phyloP scores from a whole-genome alignment of 2,113 vertebrate genomes.

The Todiramphus chloris region DNA sequence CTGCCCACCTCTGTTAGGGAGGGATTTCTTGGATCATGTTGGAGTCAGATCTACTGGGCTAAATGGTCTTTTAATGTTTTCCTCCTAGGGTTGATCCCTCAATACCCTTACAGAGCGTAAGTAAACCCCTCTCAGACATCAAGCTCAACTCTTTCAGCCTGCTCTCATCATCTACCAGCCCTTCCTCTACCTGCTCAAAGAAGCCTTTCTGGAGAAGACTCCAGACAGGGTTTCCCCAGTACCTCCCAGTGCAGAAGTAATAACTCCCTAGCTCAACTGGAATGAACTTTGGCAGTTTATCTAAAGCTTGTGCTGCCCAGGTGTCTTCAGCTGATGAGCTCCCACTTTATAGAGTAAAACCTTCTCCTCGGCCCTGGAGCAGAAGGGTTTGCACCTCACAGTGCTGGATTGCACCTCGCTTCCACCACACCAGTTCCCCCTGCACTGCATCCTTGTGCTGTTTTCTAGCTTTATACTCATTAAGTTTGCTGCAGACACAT shows the following conservation, averaged over 20 bases:
- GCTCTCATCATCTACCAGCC: neutral
- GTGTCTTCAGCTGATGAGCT: neutral
- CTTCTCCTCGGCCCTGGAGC: neutral
- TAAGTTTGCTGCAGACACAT: neutral
- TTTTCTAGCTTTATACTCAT: neutral
- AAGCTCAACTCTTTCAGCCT: neutral
- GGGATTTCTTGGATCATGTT: neutral
- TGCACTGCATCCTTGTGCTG: neutral
- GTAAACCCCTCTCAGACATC: neutral
- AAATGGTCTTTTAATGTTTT: accelerated
- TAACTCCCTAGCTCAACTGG: neutral
- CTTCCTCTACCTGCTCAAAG: neutral
- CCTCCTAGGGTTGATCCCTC: neutral
- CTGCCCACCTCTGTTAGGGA: neutral
- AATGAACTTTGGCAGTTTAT: neutral
- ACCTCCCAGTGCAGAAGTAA: neutral
- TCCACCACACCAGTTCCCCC: neutral
- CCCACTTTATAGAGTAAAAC: neutral
- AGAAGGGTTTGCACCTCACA: no score
- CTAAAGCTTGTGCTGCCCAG: neutral
- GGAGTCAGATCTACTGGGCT: neutral
- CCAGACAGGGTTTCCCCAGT: neutral
- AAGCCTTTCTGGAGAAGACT: neutral
- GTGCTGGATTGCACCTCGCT: neutral
- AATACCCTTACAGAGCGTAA: neutral